Evolutionary conservation across 1,140 invertebrate species (phyloP).

Genomic region (Hetaerina americana): DNA sequence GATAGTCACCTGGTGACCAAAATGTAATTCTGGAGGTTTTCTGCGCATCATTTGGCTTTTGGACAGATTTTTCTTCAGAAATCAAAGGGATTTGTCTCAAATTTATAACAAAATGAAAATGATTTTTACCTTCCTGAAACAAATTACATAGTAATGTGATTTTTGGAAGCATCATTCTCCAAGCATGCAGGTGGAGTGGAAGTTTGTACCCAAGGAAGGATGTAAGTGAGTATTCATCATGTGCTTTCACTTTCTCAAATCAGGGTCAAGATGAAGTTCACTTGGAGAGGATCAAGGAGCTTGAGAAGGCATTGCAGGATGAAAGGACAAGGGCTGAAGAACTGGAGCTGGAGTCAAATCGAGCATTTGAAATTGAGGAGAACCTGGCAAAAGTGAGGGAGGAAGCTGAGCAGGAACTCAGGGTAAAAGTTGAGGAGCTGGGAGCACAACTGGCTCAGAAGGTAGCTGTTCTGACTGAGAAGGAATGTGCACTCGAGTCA

Average conservation of each 20-base stretch:
- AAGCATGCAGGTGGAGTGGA: no score
- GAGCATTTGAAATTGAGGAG: conserved; percentile 41
- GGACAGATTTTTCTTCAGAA: no score
- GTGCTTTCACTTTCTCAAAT: conserved; percentile 6
- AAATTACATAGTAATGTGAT: no score
- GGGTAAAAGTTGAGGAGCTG: conserved; percentile 23
- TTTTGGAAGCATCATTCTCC: no score
- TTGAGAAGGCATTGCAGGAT: conserved; percentile 34
- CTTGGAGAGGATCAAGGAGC: conserved; percentile 35
- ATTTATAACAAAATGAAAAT: no score
- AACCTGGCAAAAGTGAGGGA: conserved; percentile 24
- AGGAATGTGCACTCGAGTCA: neutral
- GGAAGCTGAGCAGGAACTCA: conserved; percentile 10
- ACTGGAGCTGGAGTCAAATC: conserved; percentile 35
- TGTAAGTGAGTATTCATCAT: no score
- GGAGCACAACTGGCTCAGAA: conserved; percentile 33
- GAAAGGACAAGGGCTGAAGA: conserved; percentile 33
- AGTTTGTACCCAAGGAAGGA: no score
- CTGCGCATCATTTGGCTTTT: no score
- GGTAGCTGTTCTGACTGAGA: conserved; percentile 24
- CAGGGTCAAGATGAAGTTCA: conserved; percentile 34
- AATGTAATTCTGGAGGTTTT: no score
- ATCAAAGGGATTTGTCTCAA: no score
- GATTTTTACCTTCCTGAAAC: no score
- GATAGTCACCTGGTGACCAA: no score